Evolutionary conservation across 2,113 vertebrate species (phyloP).

Genomic region (Balaeniceps rex): DNA sequence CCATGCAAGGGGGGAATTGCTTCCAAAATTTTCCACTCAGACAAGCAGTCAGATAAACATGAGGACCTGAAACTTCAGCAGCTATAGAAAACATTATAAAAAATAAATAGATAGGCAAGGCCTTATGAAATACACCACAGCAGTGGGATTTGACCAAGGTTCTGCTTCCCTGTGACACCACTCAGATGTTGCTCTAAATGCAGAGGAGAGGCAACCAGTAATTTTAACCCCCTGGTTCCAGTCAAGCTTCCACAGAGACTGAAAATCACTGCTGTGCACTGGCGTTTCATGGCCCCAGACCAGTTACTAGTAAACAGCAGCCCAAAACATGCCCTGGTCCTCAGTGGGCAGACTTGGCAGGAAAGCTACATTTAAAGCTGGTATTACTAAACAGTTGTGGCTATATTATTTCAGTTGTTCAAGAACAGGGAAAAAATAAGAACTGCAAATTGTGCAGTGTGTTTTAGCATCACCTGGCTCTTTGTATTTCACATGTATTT

Average conservation of each 20-base stretch:
- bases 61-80: not conserved
- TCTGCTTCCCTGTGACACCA: not conserved
- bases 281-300: not conserved
- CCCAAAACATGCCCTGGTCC: not conserved
- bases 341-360: not conserved
- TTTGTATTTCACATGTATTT: not conserved
- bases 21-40: not conserved
- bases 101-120: not conserved
- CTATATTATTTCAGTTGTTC: not conserved
- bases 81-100: not conserved
- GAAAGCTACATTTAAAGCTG: not conserved
- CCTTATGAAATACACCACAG: not conserved
- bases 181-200: not conserved
- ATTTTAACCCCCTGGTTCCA: not conserved
- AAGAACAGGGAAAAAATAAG: not conserved
- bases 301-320: not conserved
- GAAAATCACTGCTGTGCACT: not conserved
- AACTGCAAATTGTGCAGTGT: fast-evolving
- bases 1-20: not conserved
- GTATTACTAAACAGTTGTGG: not conserved
- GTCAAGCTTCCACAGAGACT: not conserved
- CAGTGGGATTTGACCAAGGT: not conserved
- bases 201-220: not conserved
- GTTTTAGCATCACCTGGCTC: not conserved
- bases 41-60: not conserved